Base-by-base conservation (phyloP, 2,797 vertebrate species). In the Sus cebifrons region DNA sequence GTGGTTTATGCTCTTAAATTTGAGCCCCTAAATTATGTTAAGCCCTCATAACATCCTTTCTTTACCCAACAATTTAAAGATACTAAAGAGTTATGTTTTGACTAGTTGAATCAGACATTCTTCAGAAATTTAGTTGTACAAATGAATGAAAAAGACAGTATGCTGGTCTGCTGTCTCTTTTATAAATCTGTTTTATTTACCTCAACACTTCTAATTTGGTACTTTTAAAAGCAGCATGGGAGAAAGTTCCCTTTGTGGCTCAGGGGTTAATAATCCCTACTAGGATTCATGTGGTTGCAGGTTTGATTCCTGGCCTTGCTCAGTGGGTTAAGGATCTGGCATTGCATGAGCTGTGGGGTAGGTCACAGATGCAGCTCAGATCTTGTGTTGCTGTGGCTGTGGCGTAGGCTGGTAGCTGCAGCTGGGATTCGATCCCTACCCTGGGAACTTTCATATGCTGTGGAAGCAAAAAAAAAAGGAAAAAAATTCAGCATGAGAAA, bases 101-200 rank as follows among this genome's bases (percentile, higher is more conserved):
- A 68, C 20, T 56, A 75, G 65, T 54, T 85, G 70, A 75, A 36
- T 36, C 21, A 78, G 44, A 60, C 15, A 70, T 71, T 89, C 5
- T 73, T 74, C 20, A 67, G 25, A 36, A 77, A 78, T 87, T 62
- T n/a, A 77, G 18, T 82, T 77, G 25, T 67, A 27, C 12, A 84
- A 86, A 78, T 1, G 3, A 89, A 54, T 83, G 56, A 79, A 79
- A 10, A 3, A 40, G 89, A 68, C 20, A 91, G 18, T 68, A 44
- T 32, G 18, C 27, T 68, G 2, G 20, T 67, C 6, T 73, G 15
- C 18, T 52, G 1, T 68, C 64, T 92, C 9, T 92, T 40, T 88
- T 23, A 89, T 7, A 78, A n/a, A 58, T 93, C 18, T 86, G 23
- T 68, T 93, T 74, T 85, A 56, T 83, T 54, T 85, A 67, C 25